Base-by-base conservation (phyloP, 2,888 invertebrate species). In the Mallateleia sp. region DNA sequence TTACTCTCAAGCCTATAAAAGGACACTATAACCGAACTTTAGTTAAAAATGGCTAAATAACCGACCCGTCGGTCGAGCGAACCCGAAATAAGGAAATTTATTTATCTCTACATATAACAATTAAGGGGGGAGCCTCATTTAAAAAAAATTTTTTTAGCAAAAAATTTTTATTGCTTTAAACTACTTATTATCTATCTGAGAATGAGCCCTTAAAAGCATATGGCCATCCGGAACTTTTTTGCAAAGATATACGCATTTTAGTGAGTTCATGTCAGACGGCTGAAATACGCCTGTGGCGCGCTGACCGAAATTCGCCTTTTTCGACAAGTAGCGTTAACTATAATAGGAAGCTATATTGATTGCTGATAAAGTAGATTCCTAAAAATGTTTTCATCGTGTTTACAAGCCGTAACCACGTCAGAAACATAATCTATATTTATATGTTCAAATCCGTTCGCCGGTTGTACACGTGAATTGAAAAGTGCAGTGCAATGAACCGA, bases 201-300 rank as follows among this genome's bases (percentile, higher is more conserved):
- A 34, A 60, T 60, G 5, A 20, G 58, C 20, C 58, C 34, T 60
- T 20, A 60, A 34, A 60, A 60, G 58, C 58, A 66, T 32, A 66
- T 18, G 18, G 66, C 66, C 47, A 32, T 66, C 50, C 66, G 66
- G 66, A 66, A 66, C 66, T 56, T 71, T 18, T 56, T 42, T 71
- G 18, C 18, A 42, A 54, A 71, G 56, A 3, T 71, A 56, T 45
- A 69, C 0, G 15, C 69, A 69, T 69, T 72, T 72, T 72, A 72
- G 58, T 72, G 58, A 72, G 58, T 56, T 18, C 42, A 0, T 72
- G 56, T 56, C 42, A 72, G 22, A 56, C 38, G 45, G 71, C 71
- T 72, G 45, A 72, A 72, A 72, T 72, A 45, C 58, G 71, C 58
- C 18, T 58, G 71, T 22, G 24, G 58, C 69, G 69, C 69, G 69